These are phyloP conservation scores for Holothuria leucospilota DNA, from an alignment of 53 echinoderm and acorn worm species.

Conservation along the genomic window DNA sequence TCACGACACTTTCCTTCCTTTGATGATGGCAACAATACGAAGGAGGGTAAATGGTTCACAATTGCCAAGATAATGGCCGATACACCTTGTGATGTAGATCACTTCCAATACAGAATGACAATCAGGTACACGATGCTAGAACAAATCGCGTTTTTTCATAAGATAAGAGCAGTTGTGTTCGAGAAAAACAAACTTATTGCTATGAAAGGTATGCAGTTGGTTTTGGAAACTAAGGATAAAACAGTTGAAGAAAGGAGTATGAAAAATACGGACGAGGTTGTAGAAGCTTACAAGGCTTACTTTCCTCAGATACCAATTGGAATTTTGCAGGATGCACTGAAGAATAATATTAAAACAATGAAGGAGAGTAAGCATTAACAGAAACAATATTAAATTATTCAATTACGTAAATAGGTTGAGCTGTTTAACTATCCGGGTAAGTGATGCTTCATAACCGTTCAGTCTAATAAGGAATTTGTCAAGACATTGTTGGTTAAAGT, in stretches of 20 bases:
- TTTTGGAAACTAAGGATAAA: slow-evolving; percentile 15
- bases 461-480: too few species aligned
- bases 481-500: too few species aligned
- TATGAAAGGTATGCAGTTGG: slow-evolving; percentile 21
- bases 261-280: not conserved
- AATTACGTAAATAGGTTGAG: too few species aligned
- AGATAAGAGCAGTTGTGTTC: slow-evolving; percentile 22
- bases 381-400: too few species aligned
- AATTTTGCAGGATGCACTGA: not conserved
- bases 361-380: not conserved
- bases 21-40: not conserved
- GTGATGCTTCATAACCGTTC: too few species aligned
- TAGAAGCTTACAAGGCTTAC: not conserved
- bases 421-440: too few species aligned
- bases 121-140: slow-evolving; percentile 1
- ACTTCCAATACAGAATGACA: slow-evolving; percentile 13
- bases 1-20: not conserved
- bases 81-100: not conserved
- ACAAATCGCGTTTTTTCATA: not conserved
- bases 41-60: not conserved
- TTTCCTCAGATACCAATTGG: slow-evolving; percentile 19
- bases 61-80: not conserved
- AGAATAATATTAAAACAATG: not conserved
- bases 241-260: not conserved
- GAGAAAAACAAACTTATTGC: not conserved